phyloP scores from a whole-genome alignment of 2,113 vertebrate species.

The Phainopepla nitens region DNA sequence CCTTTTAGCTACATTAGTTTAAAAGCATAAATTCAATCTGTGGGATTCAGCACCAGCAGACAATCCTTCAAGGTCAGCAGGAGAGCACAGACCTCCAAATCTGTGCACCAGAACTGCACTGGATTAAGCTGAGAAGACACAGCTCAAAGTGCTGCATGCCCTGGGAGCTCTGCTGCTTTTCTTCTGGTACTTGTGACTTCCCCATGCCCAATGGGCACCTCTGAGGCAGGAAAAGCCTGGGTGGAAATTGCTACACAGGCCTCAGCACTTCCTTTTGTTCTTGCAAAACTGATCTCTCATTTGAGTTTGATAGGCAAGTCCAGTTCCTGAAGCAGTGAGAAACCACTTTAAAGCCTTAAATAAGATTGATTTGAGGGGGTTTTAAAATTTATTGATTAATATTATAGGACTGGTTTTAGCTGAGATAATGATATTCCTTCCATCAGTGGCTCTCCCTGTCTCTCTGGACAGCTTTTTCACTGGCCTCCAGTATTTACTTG shows the following conservation, averaged over 20 bases:
- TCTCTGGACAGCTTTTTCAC: background rate
- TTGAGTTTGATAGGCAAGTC: conserved; percentile 10
- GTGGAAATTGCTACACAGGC: background rate
- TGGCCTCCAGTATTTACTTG: background rate
- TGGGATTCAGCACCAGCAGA: background rate
- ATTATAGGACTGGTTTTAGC: background rate
- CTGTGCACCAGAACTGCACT: background rate
- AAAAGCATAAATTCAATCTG: background rate
- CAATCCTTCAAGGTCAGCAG: background rate
- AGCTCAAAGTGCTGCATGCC: background rate
- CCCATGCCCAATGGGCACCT: background rate
- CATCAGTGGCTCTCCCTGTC: background rate
- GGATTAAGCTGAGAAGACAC: background rate
- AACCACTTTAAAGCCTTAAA: conserved; percentile 35
- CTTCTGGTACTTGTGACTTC: background rate
- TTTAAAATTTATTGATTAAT: background rate
- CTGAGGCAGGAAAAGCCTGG: background rate
- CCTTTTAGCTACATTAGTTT: background rate
- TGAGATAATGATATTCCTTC: background rate
- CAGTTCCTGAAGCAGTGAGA: background rate
- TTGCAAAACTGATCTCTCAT: background rate
- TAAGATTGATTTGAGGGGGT: conserved; percentile 23
- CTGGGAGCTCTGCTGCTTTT: background rate
- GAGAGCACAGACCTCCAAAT: background rate
- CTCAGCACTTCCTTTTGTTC: background rate